These are phyloP conservation scores for Orthosia incerta DNA, from an alignment of 2,888 invertebrate species.

Conservation along the genomic window DNA sequence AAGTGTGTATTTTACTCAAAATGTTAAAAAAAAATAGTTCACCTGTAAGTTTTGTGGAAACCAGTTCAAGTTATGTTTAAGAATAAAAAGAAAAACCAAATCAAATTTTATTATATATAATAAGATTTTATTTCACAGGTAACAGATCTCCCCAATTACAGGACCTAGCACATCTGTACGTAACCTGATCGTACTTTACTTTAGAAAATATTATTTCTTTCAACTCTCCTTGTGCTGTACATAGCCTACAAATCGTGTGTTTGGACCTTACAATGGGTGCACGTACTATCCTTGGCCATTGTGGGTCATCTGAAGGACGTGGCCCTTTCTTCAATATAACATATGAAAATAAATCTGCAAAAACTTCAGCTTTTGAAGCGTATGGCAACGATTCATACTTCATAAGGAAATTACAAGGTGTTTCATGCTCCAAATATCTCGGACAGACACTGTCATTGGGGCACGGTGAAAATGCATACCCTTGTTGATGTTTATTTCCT, in stretches of 20 bases:
- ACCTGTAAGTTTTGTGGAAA: too few species aligned
- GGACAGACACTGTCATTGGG: conserved; percentile 96
- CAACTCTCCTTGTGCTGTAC: conserved; percentile 94
- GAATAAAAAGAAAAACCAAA: conserved; percentile 10
- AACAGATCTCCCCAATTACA: conserved; percentile 95
- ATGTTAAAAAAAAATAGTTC: too few species aligned
- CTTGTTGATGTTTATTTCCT: conserved; percentile 75
- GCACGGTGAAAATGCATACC: conserved; percentile 96
- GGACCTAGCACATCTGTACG: conserved; percentile 94
- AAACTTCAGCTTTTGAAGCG: conserved; percentile 81
- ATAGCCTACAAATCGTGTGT: conserved; percentile 95
- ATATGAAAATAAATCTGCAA: conserved; percentile 93
- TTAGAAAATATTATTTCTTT: conserved; percentile 95
- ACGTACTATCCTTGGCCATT: conserved; percentile 96
- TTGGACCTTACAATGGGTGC: conserved; percentile 93
- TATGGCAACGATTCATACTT: conserved; percentile 91
- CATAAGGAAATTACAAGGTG: conserved; percentile 95
- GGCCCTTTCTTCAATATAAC: conserved; percentile 95
- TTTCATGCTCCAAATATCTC: conserved; percentile 91
- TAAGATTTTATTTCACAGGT: conserved; percentile 90
- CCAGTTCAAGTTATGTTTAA: not conserved
- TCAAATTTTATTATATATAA: too few species aligned
- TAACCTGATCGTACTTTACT: conserved; percentile 94
- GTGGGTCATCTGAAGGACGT: conserved; percentile 85
- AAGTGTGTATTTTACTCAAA: too few species aligned